These are phyloP conservation scores for Brachionus rubens DNA, from an alignment of 1,140 invertebrate genomes.

Conservation along the genomic window DNA sequence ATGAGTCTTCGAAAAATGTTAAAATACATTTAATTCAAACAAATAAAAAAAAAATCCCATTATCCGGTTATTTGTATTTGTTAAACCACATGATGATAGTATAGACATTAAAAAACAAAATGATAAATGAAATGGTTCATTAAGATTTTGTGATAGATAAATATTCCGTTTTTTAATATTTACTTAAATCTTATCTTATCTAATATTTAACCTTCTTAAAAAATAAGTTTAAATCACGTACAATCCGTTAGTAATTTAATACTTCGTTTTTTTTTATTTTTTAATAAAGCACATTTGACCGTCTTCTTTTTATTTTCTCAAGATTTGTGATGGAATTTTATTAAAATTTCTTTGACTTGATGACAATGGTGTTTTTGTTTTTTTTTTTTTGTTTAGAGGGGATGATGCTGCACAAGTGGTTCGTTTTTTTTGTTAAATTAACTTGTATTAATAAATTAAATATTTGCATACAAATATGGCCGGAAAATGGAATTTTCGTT, in stretches of 20 bases:
- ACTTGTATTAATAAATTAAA: constrained; percentile 17
- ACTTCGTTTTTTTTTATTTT: background rate
- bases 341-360: background rate
- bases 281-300: too few relatives aligned
- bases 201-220: constrained; percentile 9
- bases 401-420: too few relatives aligned
- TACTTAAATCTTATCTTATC: constrained; percentile 11
- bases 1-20: background rate
- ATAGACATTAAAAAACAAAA: constrained; percentile 14
- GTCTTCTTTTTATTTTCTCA: too few relatives aligned
- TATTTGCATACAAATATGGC: constrained; percentile 32
- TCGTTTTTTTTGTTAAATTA: constrained; percentile 3
- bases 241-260: constrained; percentile 10
- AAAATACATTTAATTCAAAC: background rate
- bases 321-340: constrained; percentile 17
- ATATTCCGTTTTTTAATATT: constrained; percentile 10
- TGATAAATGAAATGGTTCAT: constrained; percentile 27
- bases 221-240: background rate
- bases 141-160: constrained; percentile 30
- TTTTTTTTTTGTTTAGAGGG: too few relatives aligned
- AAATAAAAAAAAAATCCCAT: background rate
- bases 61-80: constrained; percentile 30
- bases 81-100: constrained; percentile 9
- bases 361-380: too few relatives aligned
- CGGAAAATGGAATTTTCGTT: constrained; percentile 1